A percentile compares a stretch with the other conserved stretches of the same genome.
phyloP scores from a whole-genome alignment of 2,888 invertebrate species.

The Candidula unifasciata region DNA sequence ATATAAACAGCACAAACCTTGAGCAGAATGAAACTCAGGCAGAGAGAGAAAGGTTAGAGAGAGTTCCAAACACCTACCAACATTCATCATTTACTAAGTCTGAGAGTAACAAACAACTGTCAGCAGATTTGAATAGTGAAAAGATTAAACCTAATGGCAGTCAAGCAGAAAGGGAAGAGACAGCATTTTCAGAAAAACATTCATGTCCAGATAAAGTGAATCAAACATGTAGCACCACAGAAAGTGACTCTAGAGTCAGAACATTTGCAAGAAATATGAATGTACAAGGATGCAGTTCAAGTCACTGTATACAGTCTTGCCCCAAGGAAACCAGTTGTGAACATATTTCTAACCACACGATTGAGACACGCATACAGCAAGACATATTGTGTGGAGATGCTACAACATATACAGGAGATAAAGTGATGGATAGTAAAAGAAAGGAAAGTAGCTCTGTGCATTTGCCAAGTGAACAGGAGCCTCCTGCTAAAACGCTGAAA shows the following conservation, averaged over 20 bases:
- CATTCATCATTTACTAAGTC: background rate
- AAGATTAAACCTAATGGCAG: background rate
- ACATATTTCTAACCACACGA: background rate
- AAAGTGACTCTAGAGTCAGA: too few species aligned
- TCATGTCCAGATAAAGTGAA: too few species aligned
- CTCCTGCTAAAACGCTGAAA: constrained; percentile 5
- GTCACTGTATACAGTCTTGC: too few species aligned
- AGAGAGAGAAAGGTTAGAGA: too few species aligned
- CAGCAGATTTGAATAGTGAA: background rate
- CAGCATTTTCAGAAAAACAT: too few species aligned
- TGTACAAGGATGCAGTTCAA: background rate
- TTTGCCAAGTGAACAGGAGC: constrained; percentile 5
- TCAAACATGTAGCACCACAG: too few species aligned
- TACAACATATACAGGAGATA: background rate
- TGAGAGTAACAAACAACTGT: background rate
- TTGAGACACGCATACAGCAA: background rate
- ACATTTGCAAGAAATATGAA: too few species aligned
- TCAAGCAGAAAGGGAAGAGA: too few species aligned
- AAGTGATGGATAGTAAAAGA: background rate
- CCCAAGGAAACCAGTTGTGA: background rate
- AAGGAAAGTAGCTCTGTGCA: background rate
- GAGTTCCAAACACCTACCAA: background rate
- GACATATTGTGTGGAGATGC: background rate
- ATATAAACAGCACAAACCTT: background rate
- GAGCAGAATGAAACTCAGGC: background rate